Percentiles rank a stretch among this genome's conserved stretches.
These are phyloP conservation scores for Sinhomidia bicolor DNA, from an alignment of 2,888 invertebrate species.

Conservation along the genomic window DNA sequence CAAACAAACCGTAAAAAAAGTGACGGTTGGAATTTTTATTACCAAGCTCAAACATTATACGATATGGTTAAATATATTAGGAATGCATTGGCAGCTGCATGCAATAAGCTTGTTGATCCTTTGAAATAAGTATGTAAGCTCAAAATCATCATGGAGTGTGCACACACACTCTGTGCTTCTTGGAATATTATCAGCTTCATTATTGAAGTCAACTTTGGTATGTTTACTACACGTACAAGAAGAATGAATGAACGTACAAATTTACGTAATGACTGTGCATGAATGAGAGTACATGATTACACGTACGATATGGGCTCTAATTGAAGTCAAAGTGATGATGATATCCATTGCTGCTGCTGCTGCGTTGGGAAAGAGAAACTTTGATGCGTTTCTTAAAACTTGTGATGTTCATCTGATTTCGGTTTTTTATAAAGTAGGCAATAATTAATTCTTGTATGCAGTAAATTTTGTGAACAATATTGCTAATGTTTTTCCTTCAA, in stretches of 20 bases:
- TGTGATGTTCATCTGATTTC: no score
- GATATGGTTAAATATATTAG: not conserved
- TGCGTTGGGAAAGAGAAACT: no score
- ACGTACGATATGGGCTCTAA: not conserved
- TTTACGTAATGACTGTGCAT: not conserved
- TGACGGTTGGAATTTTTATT: conserved; percentile 61
- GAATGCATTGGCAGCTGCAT: not conserved
- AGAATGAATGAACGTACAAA: conserved; percentile 28
- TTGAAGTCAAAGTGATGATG: not conserved
- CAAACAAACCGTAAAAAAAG: conserved; percentile 57
- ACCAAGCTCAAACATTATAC: not conserved
- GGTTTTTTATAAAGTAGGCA: no score
- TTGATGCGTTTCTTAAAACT: no score
- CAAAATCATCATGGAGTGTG: not conserved
- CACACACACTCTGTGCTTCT: not conserved
- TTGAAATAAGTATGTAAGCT: not conserved
- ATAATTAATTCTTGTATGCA: no score
- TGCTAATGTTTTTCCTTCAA: no score
- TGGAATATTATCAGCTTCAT: conserved; percentile 44
- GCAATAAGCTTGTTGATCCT: not conserved
- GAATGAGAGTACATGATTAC: not conserved
- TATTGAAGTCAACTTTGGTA: not conserved
- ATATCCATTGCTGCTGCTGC: no score
- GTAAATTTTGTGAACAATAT: no score
- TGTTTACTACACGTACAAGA: no score